Evolutionary conservation across 2,797 vertebrate species (phyloP).

Genomic region (Myiotriccus ornatus): DNA sequence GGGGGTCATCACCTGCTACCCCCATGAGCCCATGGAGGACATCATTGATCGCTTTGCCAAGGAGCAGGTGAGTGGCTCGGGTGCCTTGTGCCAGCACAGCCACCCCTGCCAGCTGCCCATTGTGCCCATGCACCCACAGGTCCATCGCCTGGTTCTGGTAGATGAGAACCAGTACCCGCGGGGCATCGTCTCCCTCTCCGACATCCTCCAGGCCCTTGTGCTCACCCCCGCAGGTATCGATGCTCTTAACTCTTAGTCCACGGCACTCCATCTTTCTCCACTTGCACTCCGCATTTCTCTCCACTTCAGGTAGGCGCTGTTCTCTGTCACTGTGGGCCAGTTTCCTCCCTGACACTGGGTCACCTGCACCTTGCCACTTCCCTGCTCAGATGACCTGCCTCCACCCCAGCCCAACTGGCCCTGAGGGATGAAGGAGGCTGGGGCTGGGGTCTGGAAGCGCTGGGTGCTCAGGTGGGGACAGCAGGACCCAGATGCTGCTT

Average conservation of each 20-base stretch:
- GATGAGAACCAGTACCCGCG: conserved; percentile 84
- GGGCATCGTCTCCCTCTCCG: conserved; percentile 94
- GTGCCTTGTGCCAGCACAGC: rapidly evolving
- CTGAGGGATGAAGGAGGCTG: background rate
- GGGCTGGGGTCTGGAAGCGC: rapidly evolving
- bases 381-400: background rate
- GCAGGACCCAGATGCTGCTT: background rate
- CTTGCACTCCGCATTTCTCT: conserved; percentile 55
- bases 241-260: conserved; percentile 85
- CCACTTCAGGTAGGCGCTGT: conserved; percentile 74
- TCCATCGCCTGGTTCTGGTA: conserved; percentile 94
- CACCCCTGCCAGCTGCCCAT: background rate
- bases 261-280: conserved; percentile 58
- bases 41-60: conserved; percentile 84
- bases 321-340: background rate
- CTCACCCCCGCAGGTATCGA: conserved; percentile 95
- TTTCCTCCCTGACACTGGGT: background rate
- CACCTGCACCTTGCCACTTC: background rate
- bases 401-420: background rate
- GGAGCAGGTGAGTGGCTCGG: conserved; percentile 77
- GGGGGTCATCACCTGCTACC: conserved; percentile 88
- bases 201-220: conserved; percentile 94
- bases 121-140: conserved; percentile 71
- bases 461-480: background rate
- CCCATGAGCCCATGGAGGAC: conserved; percentile 84